Evolutionary conservation across 1,140 invertebrate species (phyloP).

Genomic region (Heliconius melpomene): DNA sequence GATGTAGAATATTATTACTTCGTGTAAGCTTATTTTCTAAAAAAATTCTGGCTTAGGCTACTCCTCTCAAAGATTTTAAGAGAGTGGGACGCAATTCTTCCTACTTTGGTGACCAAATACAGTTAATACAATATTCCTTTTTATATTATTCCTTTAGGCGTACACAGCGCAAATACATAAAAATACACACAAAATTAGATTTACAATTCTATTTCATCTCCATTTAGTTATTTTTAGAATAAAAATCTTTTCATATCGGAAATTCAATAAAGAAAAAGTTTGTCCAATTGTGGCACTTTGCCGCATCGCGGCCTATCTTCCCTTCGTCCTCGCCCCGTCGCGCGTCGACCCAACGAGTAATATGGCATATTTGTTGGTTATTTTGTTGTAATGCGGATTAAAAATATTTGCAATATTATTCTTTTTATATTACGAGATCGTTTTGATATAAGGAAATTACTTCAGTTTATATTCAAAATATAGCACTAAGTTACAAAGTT

Average conservation of each 20-base stretch:
- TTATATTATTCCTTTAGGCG: neutral
- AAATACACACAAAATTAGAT: conserved; percentile 7
- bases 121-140: neutral
- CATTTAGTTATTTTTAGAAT: conserved; percentile 16
- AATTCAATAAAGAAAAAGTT: conserved; percentile 16
- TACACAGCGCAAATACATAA: neutral
- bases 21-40: neutral
- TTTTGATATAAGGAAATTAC: neutral
- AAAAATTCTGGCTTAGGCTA: neutral
- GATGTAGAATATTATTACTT: neutral
- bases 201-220: conserved; percentile 13
- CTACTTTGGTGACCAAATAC: neutral
- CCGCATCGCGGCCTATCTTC: conserved; percentile 13
- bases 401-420: neutral
- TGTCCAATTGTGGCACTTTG: conserved; percentile 1
- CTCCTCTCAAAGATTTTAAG: neutral
- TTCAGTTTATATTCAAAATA: neutral
- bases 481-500: neutral
- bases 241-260: conserved; percentile 13
- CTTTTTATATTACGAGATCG: neutral
- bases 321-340: conserved; percentile 1
- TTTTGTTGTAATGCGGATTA: conserved; percentile 4
- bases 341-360: neutral
- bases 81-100: neutral
- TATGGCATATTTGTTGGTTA: conserved; percentile 7